Evolutionary conservation across 2,888 invertebrate genomes (phyloP), one percentile per base, ranked within the genome.

Genomic region (Drosophila kambysellisi): DNA sequence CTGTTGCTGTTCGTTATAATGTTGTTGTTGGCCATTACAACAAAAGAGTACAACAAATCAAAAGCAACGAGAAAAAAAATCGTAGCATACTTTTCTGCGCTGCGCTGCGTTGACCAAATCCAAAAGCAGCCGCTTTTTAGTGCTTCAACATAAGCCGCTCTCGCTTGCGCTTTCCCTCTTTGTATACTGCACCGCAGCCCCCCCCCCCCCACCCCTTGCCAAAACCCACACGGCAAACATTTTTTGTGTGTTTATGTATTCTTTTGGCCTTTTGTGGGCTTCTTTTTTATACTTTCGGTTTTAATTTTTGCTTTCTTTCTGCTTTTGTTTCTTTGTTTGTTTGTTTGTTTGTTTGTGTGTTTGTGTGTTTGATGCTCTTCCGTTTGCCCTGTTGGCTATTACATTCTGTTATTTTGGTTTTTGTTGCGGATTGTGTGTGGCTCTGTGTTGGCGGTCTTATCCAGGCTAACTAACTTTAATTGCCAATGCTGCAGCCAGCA

Each of bases 71-170:
- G 20, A 25, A 0, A 48, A 39, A 68, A 75, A 73, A 70, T 56
- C 3, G 64, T 69, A 57, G 73, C 81, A 79, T 70, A 82, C 79
- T 81, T 82, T 82, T 57, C 63, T 8, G 75, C n/a, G n/a, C n/a
- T n/a, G n/a, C 69, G 80, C 67, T 20, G 56, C 62, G 65, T 64
- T 75, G 72, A 70, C 80, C 72, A 64, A 78, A 65, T 68, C 62
- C 67, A 65, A 51, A 29, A 60, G 52, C 67, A 62, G 70, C 9
- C 52, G 17, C n/a, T 56, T 67, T 62, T 56, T 52, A 4, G 53
- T 67, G 52, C 7, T 62, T 46, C 43, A 46, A 54, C n/a, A 63
- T 61, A 62, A 67, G 17, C 43, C 29, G 12, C 41, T 33, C 25
- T 2, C 39, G 12, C 15, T n/a, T 20, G 46, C 29, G 9, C 4